phyloP scores from a whole-genome alignment of 35 echinoderm and acorn worm genomes.

The Amphiura filiformis region DNA sequence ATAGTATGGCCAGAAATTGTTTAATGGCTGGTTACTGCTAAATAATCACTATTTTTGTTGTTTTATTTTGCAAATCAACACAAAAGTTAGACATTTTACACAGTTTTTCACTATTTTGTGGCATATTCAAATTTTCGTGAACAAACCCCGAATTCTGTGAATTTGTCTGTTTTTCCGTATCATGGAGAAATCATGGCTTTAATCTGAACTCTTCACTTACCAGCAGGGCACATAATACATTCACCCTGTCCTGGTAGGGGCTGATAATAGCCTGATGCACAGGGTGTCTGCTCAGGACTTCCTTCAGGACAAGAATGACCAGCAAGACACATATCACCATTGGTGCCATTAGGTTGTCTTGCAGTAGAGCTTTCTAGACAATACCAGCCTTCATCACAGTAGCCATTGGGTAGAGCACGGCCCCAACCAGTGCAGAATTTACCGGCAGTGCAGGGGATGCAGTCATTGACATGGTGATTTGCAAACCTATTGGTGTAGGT shows the following conservation, averaged over 20 bases:
- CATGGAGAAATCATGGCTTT: no score
- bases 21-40: no score
- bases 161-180: no score
- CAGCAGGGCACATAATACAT: conserved; percentile 82
- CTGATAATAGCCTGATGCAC: conserved; percentile 81
- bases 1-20: no score
- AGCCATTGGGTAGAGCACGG: conserved; percentile 59
- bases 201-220: no score
- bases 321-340: conserved; percentile 75
- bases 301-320: conserved; percentile 85
- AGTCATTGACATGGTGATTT: conserved; percentile 78
- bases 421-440: conserved; percentile 95
- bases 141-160: no score
- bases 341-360: conserved; percentile 84
- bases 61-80: no score
- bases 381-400: conserved; percentile 96
- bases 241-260: conserved; percentile 70
- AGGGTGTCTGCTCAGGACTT: conserved; percentile 78
- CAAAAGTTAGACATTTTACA: no score
- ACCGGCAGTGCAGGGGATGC: conserved; percentile 83
- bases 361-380: conserved; percentile 80
- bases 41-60: no score
- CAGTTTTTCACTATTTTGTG: no score
- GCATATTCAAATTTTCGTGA: no score
- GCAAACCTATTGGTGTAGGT: conserved; percentile 65